These are phyloP conservation scores for Catamblyrhynchus diadema DNA, from an alignment of 2,797 vertebrate species.

Conservation along the genomic window DNA sequence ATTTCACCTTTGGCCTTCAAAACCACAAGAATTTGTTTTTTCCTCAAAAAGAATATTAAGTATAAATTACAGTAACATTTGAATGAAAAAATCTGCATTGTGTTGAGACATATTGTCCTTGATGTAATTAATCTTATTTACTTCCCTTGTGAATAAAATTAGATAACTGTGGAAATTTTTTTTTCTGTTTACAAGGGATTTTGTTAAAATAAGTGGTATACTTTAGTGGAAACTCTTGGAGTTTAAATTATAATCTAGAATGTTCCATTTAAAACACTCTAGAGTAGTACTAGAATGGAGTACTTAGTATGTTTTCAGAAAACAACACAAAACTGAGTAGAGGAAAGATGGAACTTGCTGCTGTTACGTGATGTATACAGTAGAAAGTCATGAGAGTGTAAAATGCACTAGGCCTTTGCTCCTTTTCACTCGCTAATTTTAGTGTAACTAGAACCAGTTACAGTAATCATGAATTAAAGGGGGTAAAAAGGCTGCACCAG, in stretches of 20 bases:
- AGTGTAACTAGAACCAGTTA: neutral
- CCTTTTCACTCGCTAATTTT: neutral
- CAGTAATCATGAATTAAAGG: neutral
- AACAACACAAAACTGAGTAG: neutral
- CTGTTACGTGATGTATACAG: neutral
- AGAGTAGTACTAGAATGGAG: neutral
- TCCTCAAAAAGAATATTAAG: neutral
- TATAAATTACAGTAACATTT: neutral
- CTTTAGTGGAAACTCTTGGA: neutral
- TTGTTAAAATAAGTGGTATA: neutral
- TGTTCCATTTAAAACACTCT: neutral
- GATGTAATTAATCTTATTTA: neutral
- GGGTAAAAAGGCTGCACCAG: neutral
- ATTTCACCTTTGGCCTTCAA: slow-evolving; percentile 2
- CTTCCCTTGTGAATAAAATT: neutral
- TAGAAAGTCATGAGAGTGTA: neutral
- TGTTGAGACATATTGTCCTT: neutral
- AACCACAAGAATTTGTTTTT: neutral
- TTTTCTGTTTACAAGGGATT: neutral
- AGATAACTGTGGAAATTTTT: neutral
- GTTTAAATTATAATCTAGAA: neutral
- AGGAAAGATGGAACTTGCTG: neutral
- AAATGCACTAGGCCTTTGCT: neutral
- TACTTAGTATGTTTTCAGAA: neutral
- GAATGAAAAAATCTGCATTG: neutral